These are phyloP conservation scores for Pristionchus arcanus DNA, from an alignment of 2,888 invertebrate genomes.

Conservation along the genomic window DNA sequence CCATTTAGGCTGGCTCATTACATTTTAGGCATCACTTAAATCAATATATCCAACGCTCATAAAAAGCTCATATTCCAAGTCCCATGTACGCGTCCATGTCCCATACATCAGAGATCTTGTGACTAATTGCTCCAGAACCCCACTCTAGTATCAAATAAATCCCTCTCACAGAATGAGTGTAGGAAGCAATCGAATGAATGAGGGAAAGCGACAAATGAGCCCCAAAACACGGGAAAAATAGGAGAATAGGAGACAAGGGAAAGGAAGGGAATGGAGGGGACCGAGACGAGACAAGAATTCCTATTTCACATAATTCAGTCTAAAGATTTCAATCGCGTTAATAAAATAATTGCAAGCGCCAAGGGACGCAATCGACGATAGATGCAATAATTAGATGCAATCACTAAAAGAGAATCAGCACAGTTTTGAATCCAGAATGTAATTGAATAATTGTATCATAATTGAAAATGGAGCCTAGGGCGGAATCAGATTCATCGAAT, in stretches of 20 bases:
- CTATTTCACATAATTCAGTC: not conserved
- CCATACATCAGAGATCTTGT: not conserved
- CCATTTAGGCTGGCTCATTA: not conserved
- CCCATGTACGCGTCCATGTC: not conserved
- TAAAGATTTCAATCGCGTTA: not conserved
- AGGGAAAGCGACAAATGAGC: not conserved
- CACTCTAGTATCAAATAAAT: constrained; percentile 1
- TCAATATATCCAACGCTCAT: too few relatives aligned
- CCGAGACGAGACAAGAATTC: not conserved
- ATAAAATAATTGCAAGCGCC: not conserved
- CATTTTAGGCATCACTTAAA: too few relatives aligned
- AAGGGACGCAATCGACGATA: too few relatives aligned
- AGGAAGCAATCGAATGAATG: not conserved
- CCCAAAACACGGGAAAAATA: constrained; percentile 16
- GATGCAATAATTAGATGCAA: too few relatives aligned
- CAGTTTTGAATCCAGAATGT: too few relatives aligned
- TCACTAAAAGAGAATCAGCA: too few relatives aligned
- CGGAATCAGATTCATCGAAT: not conserved
- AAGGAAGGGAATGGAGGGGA: not conserved
- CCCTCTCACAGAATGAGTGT: not conserved
- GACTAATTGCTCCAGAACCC: not conserved
- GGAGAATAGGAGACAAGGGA: not conserved
- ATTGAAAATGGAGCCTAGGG: not conserved
- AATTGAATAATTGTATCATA: too few relatives aligned
- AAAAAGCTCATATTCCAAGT: not conserved